Base-by-base conservation (phyloP, 2,113 vertebrate species). In the Xiphophorus couchianus region DNA sequence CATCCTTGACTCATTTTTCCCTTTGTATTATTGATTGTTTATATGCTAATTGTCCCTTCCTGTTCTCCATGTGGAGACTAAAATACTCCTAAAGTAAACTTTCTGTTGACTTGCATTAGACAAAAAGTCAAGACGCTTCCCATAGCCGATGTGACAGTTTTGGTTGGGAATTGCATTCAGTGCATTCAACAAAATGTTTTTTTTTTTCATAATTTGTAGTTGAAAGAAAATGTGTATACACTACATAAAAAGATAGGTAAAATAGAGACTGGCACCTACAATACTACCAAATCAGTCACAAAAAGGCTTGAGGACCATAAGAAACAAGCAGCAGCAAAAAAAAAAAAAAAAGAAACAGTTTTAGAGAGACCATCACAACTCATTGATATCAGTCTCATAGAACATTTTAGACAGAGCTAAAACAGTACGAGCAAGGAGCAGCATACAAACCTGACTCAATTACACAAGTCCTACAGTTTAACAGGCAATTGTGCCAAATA, bases 1-100 rank as follows among this genome's bases (percentile, higher is more conserved):
- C 62, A 66, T 48, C 64, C 65, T 72, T 78, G 73, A 35, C 39
- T 81, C 75, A 74, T 77, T 81, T 65, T 66, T 82, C 86, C 79
- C 76, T 81, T 78, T 81, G 42, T 67, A 2, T 68, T n/a, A 62
- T 73, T 48, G n/a, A 58, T 66, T 73, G 39, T 84, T 79, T 51
- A 42, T 37, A 61, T 51, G 25, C 58, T 48, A 33, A 73, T 78
- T 62, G 29, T 64, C 74, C 31, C 25, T 9, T 30, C 22, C 31
- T 29, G 14, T 69, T 51, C 62, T 62, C 30, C 62, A 69, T 60
- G 19, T 33, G 65, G 66, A 25, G 12, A 58, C 51, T 25, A 58
- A 58, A 58, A 58, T 25, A 10, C 2, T 58, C 22, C 22, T n/a
- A 58, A 58, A 58, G 51, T 58, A 58, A 58, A 58, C 25, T 58